Base-by-base conservation (phyloP, 2,797 vertebrate genomes). In the Momotus momota region DNA sequence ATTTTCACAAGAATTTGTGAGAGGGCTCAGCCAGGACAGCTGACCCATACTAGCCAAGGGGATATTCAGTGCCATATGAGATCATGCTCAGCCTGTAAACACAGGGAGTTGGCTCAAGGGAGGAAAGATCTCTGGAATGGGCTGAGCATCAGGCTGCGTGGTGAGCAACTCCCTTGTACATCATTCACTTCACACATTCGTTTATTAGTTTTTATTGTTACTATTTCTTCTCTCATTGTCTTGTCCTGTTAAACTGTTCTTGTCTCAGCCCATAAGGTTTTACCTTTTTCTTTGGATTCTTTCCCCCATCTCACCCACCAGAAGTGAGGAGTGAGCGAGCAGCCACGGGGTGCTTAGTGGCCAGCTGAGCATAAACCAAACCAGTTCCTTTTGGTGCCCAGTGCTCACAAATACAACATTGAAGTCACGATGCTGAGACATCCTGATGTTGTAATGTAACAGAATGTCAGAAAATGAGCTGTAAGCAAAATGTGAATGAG, bases 401-500 rank as follows among this genome's bases (percentile, higher is more conserved):
- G 26, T 43, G 38, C 52, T 71, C 0, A 1, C 29, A 38, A 29
- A n/a, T 48, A 27, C 1, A n/a, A 1, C 15, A 29, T 61, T 77
- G 83, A 84, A 54, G 61, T 49, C 0, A 0, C 48, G 60, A 13
- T 72, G n/a, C n/a, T 70, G 62, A 60, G 52, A 31, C 21, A 12
- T 49, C 8, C 15, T 38, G 33, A n/a, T 67, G 31, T 64, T 73
- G 9, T 55, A 57, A 27, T 23, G 23, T 67, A 43, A 38, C 4
- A 62, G 48, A 51, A 65, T 7, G 2, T 77, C 21, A 43, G 21
- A 77, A 90, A 62, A 89, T 14, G 3, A 91, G 31, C 74, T 19
- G 5, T 85, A 79, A 51, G 14, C 21, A 62, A 66, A 92, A n/a
- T 58, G 18, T 40, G 45, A 90, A 22, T 64, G 29, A 27, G n/a